Conservation (phyloP, 2,113 vertebrate genomes). For the Sisor rabdophorus region DNA sequence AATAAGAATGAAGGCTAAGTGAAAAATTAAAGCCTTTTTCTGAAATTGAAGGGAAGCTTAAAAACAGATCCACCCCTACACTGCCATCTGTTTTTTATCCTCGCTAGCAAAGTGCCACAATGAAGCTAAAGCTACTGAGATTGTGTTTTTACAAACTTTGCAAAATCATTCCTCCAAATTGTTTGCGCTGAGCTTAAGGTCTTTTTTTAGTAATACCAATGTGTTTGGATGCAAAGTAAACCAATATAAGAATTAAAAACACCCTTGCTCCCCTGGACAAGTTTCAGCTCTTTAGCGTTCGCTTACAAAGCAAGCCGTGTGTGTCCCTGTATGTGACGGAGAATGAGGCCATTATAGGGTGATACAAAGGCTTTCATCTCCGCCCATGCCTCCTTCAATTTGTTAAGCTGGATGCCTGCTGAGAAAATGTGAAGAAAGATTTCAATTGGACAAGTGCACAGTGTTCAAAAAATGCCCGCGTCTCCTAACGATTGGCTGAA, state of each 20-base stretch:
- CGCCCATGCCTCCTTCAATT: conserved; percentile 13
- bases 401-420: conserved; percentile 26
- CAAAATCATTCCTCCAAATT: too few relatives aligned
- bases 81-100: background rate
- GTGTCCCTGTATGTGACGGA: conserved; percentile 18
- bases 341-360: conserved; percentile 40
- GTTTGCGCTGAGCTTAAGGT: background rate
- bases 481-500: background rate
- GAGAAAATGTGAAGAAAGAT: conserved; percentile 1
- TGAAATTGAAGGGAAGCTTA: background rate
- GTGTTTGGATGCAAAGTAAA: background rate
- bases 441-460: conserved; percentile 3
- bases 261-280: background rate
- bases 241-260: background rate
- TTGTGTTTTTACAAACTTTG: background rate
- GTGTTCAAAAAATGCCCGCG: conserved; percentile 9
- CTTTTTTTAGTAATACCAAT: background rate
- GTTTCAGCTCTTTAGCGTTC: background rate
- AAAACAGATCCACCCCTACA: background rate
- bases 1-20: conserved; percentile 1
- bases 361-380: conserved; percentile 36
- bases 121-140: background rate
- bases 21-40: conserved; percentile 17
- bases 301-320: conserved; percentile 20
- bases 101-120: conserved; percentile 3